Conservation (phyloP, 2,113 vertebrate species). For the Chlorodrepanis virens region DNA sequence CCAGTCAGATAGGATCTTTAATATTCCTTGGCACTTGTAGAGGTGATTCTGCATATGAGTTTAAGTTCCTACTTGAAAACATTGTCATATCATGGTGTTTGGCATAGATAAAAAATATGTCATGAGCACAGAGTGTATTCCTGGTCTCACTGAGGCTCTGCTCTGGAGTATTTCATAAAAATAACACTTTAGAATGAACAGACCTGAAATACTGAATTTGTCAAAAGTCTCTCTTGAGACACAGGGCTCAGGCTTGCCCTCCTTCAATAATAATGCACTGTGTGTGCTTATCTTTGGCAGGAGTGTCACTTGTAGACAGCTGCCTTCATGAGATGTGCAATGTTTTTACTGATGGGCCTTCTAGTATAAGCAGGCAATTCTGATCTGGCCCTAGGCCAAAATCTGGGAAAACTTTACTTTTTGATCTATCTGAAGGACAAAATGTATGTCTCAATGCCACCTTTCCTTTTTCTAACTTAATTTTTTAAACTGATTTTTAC, state of each 20-base stretch:
- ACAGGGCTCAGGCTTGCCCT: neutral
- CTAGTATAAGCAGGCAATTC: neutral
- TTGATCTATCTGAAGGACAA: neutral
- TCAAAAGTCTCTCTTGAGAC: neutral
- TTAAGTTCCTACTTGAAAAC: conserved; percentile 36
- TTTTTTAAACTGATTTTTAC: neutral
- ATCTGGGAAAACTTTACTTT: neutral
- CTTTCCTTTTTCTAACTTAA: neutral
- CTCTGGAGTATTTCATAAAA: neutral
- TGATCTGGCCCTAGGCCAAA: neutral
- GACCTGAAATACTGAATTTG: neutral
- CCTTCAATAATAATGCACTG: neutral
- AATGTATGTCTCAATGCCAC: neutral
- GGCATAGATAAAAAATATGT: conserved; percentile 6
- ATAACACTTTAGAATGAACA: neutral
- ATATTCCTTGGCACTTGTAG: conserved; percentile 54
- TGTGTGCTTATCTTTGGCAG: neutral
- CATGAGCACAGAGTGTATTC: neutral
- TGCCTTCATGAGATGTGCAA: neutral
- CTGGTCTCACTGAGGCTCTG: neutral
- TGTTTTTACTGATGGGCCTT: neutral
- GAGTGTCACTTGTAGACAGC: neutral
- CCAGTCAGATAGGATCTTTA: conserved; percentile 70
- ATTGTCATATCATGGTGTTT: neutral
- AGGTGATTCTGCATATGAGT: conserved; percentile 34